Base-by-base conservation (phyloP, 2,888 invertebrate genomes). In the Ypsolopha scabrella region DNA sequence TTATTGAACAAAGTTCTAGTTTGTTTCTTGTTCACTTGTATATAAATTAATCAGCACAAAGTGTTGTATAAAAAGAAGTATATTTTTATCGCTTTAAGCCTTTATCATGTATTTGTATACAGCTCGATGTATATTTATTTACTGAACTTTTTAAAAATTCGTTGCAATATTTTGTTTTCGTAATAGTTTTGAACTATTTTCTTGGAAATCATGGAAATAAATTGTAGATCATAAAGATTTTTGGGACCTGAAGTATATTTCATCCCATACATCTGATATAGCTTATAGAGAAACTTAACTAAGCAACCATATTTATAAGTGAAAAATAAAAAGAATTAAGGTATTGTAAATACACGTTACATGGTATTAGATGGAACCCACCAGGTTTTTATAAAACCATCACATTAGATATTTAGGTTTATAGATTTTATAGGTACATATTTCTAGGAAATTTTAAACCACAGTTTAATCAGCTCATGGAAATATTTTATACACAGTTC, bases 1-100 rank as follows among this genome's bases (percentile, higher is more conserved):
- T 43, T 43, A 24, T 72, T 73, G 80, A 80, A 80, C 80, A 75
- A 75, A 80, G 80, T 80, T 80, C 80, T 73, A 58, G 56, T 51
- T 48, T 39, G 10, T 54, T 51, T 46, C 37, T 59, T 57, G 41
- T 6, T 37, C 13, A 7, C 14, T 50, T 54, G 52, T 54, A 54
- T 71, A 67, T 72, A 69, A 58, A 72, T 72, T 72, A 57, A 59
- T 59, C 72, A 72, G 74, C 78, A 78, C 78, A 72, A 71, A 76
- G 78, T 78, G 78, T 78, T 76, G 74, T 70, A 63, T 54, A 50
- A 54, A 51, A 46, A 59, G 24, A 24, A 24, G 4, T 51, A 58
- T 57, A 55, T 56, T 64, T 67, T 64, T 64, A 64, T 63, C 24
- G 24, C 24, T 24, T 24, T 24, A 24, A 24, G 59, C 66, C 58